phyloP scores from a whole-genome alignment of 2,888 invertebrate genomes.

The Mamestra brassicae region DNA sequence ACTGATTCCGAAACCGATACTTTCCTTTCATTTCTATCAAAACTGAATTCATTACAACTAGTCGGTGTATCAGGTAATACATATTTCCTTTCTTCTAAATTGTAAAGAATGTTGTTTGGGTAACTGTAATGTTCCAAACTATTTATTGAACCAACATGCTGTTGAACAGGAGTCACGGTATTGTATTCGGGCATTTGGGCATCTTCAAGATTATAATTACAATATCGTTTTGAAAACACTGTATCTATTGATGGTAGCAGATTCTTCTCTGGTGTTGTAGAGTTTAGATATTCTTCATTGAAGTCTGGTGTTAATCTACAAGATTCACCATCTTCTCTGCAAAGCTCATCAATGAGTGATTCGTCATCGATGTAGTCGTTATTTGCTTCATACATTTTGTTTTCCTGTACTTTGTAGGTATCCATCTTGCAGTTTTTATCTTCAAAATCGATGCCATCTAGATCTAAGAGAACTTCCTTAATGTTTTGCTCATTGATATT shows the following conservation, averaged over 20 bases:
- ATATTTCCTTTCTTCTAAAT: slow-evolving; percentile 84
- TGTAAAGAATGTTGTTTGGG: slow-evolving; percentile 86
- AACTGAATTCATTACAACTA: slow-evolving; percentile 85
- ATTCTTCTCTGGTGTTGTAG: slow-evolving; percentile 77
- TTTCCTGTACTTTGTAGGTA: slow-evolving; percentile 69
- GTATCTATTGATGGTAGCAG: slow-evolving; percentile 87
- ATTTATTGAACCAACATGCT: slow-evolving; percentile 69
- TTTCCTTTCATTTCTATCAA: slow-evolving; percentile 82
- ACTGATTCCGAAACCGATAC: slow-evolving; percentile 85
- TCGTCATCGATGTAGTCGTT: slow-evolving; percentile 88
- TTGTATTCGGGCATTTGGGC: slow-evolving; percentile 68
- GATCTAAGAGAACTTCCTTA: slow-evolving; percentile 86
- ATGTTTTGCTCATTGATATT: slow-evolving; percentile 86
- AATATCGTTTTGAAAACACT: slow-evolving; percentile 85
- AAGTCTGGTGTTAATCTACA: slow-evolving; percentile 83
- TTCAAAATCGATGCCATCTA: slow-evolving; percentile 86
- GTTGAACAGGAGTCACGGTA: slow-evolving; percentile 65
- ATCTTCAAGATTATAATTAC: slow-evolving; percentile 78
- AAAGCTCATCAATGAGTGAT: slow-evolving; percentile 87
- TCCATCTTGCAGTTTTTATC: slow-evolving; percentile 78
- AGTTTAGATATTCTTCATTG: slow-evolving; percentile 81
- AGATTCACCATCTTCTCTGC: slow-evolving; percentile 86
- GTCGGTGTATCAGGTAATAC: slow-evolving; percentile 86
- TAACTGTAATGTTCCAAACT: slow-evolving; percentile 88
- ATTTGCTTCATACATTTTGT: slow-evolving; percentile 75